These are phyloP conservation scores for Carcinoscorpius rotundicauda DNA, from an alignment of 1,140 invertebrate species.

Conservation along the genomic window DNA sequence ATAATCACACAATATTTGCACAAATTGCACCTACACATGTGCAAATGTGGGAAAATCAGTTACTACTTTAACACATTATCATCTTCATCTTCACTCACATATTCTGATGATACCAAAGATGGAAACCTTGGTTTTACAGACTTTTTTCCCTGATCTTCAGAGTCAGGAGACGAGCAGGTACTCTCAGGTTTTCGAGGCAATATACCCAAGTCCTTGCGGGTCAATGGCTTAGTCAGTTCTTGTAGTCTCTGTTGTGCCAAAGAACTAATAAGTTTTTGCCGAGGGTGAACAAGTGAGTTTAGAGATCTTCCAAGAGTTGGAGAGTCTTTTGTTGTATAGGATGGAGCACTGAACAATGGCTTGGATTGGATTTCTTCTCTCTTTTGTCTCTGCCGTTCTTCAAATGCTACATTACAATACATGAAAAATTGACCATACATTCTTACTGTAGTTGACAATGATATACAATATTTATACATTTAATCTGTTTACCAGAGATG, in stretches of 20 bases:
- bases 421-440: background rate
- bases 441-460: background rate
- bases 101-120: conserved; percentile 14
- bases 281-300: too few species aligned
- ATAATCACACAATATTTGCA: background rate
- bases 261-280: too few species aligned
- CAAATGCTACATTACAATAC: conserved; percentile 9
- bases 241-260: conserved; percentile 7
- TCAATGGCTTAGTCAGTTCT: conserved; percentile 9
- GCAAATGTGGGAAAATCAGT: background rate
- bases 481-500: too few species aligned
- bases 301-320: background rate
- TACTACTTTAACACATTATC: background rate
- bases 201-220: conserved; percentile 8
- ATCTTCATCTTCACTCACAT: conserved; percentile 10
- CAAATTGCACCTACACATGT: background rate
- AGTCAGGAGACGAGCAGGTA: too few species aligned
- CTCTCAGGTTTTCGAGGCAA: background rate
- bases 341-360: conserved; percentile 2
- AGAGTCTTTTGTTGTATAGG: background rate
- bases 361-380: conserved; percentile 14
- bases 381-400: conserved; percentile 14
- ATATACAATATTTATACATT: too few species aligned
- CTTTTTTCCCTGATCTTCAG: background rate
- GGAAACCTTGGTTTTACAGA: background rate